These are phyloP conservation scores for Ashinkailepas kermadecensis DNA, from an alignment of 2,888 invertebrate species.

Conservation along the genomic window DNA sequence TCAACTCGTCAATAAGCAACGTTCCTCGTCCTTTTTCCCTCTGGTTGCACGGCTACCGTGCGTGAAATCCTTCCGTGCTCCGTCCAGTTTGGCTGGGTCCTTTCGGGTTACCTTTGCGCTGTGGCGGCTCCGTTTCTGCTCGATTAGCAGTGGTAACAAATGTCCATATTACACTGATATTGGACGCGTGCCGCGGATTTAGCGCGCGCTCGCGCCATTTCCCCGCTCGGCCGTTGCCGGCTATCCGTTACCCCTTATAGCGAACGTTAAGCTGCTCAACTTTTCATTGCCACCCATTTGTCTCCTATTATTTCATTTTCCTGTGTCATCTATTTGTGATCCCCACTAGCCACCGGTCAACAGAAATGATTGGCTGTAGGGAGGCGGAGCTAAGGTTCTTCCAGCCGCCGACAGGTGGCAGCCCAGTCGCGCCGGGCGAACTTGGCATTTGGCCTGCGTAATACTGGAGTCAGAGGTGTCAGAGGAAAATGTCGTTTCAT, in stretches of 20 bases:
- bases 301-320: constrained; percentile 16
- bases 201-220: not conserved
- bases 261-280: constrained; percentile 9
- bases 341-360: constrained; percentile 10
- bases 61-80: no score
- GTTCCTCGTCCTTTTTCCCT: no score
- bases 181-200: not conserved
- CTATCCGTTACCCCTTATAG: not conserved
- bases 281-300: constrained; percentile 8
- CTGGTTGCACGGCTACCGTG: no score
- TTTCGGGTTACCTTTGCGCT: no score
- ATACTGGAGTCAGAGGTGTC: no score
- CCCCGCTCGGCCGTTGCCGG: not conserved
- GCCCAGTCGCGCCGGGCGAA: not conserved
- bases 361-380: not conserved
- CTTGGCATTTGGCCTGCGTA: not conserved
- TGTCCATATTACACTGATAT: constrained; percentile 1
- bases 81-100: no score
- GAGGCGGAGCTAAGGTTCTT: not conserved
- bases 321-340: constrained; percentile 15
- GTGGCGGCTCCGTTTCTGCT: not conserved
- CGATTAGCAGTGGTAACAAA: not conserved
- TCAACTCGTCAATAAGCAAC: no score
- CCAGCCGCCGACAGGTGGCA: not conserved
- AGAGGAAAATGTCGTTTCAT: no score